Evolutionary conservation across 1,140 invertebrate species (phyloP), one percentile per base, ranked within the genome.

Genomic region (Anthonomus grandis): DNA sequence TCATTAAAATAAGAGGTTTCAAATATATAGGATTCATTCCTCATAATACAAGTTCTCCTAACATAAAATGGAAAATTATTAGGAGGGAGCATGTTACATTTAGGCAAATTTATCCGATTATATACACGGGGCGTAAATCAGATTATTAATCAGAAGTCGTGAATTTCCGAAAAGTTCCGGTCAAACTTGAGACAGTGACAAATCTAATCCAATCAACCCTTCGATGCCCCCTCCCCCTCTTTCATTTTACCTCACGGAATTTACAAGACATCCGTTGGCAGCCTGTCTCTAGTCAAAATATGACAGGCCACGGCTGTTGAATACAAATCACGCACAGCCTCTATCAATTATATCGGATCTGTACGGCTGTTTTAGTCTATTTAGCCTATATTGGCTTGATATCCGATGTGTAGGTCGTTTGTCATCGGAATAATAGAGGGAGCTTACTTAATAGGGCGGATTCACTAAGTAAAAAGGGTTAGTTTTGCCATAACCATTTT

Each of bases 331-430:
- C 24, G 45, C 42, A 37, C 37, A 46, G n/a, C n/a, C 52, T 55
- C 52, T 55, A 55, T 55, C 52, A 55, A 55, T 55, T 55, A 55
- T 45, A 55, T 55, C 42, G 42, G 52, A 55, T 46, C 52, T 38
- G 51, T 55, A 46, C 42, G 44, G 25, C 38, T 10, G n/a, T n/a
- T 46, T 55, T 46, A 45, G 52, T 37, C 52, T 46, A 55, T 55
- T 55, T 55, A 55, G 42, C 23, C 31, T 46, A 23, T 55, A 37
- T 55, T 24, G 27, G 27, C 25, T 44, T n/a, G n/a, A n/a, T n/a
- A n/a, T n/a, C n/a, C n/a, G n/a, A n/a, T n/a, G n/a, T n/a, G n/a
- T n/a, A n/a, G n/a, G n/a, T n/a, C n/a, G n/a, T n/a, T n/a, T n/a
- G n/a, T n/a, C n/a, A n/a, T n/a, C n/a, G n/a, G n/a, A n/a, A n/a